Base-by-base conservation (phyloP, 2,113 vertebrate species). In the Ciconia maguari region DNA sequence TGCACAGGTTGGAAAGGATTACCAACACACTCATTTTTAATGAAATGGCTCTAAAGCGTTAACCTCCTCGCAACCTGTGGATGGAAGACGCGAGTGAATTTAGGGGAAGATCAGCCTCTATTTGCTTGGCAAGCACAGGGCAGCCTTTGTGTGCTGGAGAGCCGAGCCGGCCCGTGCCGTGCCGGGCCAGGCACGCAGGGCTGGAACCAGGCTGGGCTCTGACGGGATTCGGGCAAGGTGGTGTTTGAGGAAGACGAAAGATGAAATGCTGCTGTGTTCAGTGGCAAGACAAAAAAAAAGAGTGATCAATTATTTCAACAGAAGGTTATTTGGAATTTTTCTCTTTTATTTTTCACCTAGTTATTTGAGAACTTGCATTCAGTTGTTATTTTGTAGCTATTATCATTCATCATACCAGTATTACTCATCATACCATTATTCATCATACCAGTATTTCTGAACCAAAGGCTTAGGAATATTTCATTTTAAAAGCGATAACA, bases 11-110 rank as follows among this genome's bases (percentile, higher is more conserved):
- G 29, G 49, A 30, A 30, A 34, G 75, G 75, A 48, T 7, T 46
- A 49, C 4, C 69, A 66, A 14, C 22, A 20, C 18, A 0, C 13
- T 6, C 0, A 5, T 1, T 55, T 22, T 25, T 10, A 22, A 11
- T 3, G 55, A 34, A 61, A 18, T 0, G 30, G 30, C 72, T 68
- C 46, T 26, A 9, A 30, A 25, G 12, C 2, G 42, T 44, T 24
- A 29, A 51, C 32, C 58, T 51, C 64, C 3, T 9, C 6, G 3
- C 51, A 60, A 1, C 16, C 54, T 6, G 51, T 6, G 70, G 6
- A 13, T 7, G 44, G 44, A 82, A 65, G 48, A 49, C 0, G 4
- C 3, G 3, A 76, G n/a, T 12, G 51, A 34, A 27, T 30, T 32
- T 5, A 14, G 1, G 30, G 61, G 66, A 4, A 42, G 85, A 38